These are phyloP conservation scores for Eulimnadia texana DNA, from an alignment of 1,140 invertebrate genomes.

Conservation along the genomic window DNA sequence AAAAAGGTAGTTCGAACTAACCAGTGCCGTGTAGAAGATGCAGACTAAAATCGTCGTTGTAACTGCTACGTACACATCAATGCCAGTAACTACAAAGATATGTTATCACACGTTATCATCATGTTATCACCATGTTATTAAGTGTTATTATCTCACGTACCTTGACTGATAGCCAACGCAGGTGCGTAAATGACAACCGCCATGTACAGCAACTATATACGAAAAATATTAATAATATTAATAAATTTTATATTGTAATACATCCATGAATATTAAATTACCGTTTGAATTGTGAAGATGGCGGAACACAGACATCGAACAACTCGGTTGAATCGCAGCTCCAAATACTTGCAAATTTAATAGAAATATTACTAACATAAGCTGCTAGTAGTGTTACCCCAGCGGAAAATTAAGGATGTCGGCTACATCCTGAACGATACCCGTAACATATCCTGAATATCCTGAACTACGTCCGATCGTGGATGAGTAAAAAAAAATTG, in stretches of 20 bases:
- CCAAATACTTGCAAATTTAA: slow-evolving; percentile 55
- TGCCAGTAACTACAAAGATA: slow-evolving; percentile 44
- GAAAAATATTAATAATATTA: neutral
- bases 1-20: no score
- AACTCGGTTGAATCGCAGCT: slow-evolving; percentile 47
- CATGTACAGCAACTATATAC: slow-evolving; percentile 69
- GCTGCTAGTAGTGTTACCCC: neutral
- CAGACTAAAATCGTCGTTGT: slow-evolving; percentile 74
- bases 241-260: neutral
- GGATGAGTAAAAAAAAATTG: no score
- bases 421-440: no score
- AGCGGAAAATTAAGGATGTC: no score
- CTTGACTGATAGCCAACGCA: slow-evolving; percentile 72
- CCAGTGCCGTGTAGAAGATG: slow-evolving; percentile 82
- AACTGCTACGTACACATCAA: slow-evolving; percentile 64
- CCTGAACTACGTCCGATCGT: no score
- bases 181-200: slow-evolving; percentile 87
- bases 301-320: slow-evolving; percentile 52
- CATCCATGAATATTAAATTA: slow-evolving; percentile 27
- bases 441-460: no score
- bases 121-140: neutral
- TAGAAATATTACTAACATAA: slow-evolving; percentile 16
- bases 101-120: neutral
- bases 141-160: neutral
- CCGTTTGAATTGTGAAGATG: slow-evolving; percentile 64